Evolutionary conservation across 2,797 vertebrate genomes (phyloP), one percentile per base, ranked within the genome.

Genomic region (Eremophila alpestris): DNA sequence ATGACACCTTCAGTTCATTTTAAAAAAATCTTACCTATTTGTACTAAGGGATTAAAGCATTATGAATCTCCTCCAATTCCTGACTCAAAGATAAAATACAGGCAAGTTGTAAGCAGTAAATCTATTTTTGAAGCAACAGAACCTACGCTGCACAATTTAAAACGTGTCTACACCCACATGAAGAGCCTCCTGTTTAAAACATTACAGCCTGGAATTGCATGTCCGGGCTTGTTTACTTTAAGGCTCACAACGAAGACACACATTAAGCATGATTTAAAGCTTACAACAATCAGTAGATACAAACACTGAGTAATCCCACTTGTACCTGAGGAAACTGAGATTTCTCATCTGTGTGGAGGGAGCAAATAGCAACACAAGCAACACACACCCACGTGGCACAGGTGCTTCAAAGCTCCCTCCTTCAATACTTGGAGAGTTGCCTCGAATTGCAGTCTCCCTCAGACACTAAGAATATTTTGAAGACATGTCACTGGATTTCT

Each of bases 391-490:
- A 51, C 3, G 0, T 2, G 48, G 34, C 59, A 54, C 38, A 68
- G 32, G 27, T 43, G 29, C 20, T 78, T 34, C 34, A 20, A 45
- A 93, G 67, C 7, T 27, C 21, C 65, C 23, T 84, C 78, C 55
- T 41, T 14, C 63, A 76, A 4, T 6, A 13, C 12, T 32, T 34
- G 34, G 18, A 67, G 36, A 75, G 38, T 2, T 93, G 68, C 27
- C 95, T 91, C 82, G 60, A 77, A 94, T 93, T n/a, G 55, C 92
- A 91, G 46, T 83, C 87, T 84, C 86, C 64, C 77, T 82, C 79
- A 87, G 90, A 89, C 73, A 67, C 54, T 64, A 74, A 23, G 29
- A 23, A n/a, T 52, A 87, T 59, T 87, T 26, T 93, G 87, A 94
- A 96, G 80, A 49, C 2, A 1, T 23, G 65, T 41, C 79, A 36